Base-by-base conservation (phyloP, 2,113 vertebrate species). In the Pedionomus torquatus region DNA sequence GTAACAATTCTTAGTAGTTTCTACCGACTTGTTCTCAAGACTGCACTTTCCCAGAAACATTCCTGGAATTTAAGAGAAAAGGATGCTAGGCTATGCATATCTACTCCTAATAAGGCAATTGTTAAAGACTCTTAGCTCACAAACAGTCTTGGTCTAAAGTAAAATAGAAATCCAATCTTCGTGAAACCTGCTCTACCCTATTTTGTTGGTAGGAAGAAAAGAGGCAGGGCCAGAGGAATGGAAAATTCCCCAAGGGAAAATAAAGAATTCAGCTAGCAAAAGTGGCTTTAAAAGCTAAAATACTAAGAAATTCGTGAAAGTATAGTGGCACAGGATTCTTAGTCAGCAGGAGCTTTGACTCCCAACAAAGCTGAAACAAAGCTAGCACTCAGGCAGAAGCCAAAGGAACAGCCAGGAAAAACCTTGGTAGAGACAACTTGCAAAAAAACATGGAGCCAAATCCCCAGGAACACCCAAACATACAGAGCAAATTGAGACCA, bases 71-170 rank as follows among this genome's bases (percentile, higher is more conserved):
- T 69, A 49, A 41, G 61, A 93, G 64, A 89, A 31, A 54, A 85
- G 13, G 46, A 70, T 74, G 26, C 14, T 76, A 85, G 55, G 7
- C 15, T 77, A 31, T 72, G 64, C 46, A 88, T 81, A 87, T 41
- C 64, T 89, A 39, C 30, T 82, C 89, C 77, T 78, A 94, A 95
- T 75, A 95, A 91, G 72, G 83, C 26, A 91, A 55, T 17, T 51
- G 13, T 49, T 84, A 35, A 90, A 87, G 37, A 68, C 10, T 63
- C 30, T 33, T 20, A 52, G 39, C 2, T 2, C 15, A 64, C 12
- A 58, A 60, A 68, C 10, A 61, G 20, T 24, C 17, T 58, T 61
- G 26, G 7, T 26, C 23, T 79, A 43, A 81, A 77, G 24, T 57
- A 83, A 85, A 84, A 84, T 16, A 4, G 18, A 52, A 57, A 18